phyloP scores from a whole-genome alignment of 2,113 vertebrate genomes.

The Cepphus grylle region DNA sequence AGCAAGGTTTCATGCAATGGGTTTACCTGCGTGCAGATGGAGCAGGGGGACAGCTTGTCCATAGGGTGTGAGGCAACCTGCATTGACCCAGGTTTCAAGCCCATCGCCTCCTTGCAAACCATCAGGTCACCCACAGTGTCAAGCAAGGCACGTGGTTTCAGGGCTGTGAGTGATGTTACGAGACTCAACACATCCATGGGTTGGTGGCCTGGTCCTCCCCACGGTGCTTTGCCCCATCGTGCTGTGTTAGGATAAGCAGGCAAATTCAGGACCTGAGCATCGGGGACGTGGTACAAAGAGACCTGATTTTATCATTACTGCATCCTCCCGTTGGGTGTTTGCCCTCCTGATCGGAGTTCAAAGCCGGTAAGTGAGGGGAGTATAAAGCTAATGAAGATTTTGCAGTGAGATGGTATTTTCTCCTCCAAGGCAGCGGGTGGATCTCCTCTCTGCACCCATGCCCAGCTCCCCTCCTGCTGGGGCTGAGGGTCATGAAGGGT shows the following conservation, averaged over 20 bases:
- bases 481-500: no score
- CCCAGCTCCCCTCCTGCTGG: neutral
- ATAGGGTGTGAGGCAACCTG: no score
- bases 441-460: neutral
- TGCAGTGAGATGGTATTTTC: rapidly evolving
- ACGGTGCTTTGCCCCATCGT: neutral
- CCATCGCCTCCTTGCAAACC: neutral
- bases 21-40: rapidly evolving
- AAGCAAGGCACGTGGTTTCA: neutral
- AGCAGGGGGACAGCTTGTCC: neutral
- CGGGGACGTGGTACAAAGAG: neutral
- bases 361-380: neutral
- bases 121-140: neutral
- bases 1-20: neutral
- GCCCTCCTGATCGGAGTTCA: no score
- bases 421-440: neutral
- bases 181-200: neutral
- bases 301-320: neutral
- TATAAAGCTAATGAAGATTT: no score
- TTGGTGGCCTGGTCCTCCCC: neutral
- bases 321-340: neutral
- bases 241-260: neutral
- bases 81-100: neutral
- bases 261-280: neutral
- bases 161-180: neutral